Conservation (phyloP, 1,140 invertebrate genomes). For the Drosophila ohnishii region DNA sequence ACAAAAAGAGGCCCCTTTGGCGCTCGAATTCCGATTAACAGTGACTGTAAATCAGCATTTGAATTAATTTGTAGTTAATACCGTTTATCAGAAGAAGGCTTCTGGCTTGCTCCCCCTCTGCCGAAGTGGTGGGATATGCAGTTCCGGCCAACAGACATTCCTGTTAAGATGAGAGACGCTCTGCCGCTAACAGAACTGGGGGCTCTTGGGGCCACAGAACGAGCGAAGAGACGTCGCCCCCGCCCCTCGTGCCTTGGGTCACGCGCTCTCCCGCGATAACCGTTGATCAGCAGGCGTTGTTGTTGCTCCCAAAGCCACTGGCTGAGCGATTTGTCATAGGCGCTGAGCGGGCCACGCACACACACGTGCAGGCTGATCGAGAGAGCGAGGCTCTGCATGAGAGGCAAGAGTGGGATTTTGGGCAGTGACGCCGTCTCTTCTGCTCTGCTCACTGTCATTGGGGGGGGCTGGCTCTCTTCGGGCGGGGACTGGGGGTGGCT, state of each 20-base stretch:
- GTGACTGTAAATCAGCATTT: background rate
- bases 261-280: slow-evolving; percentile 37
- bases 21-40: background rate
- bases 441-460: background rate
- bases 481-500: slow-evolving; percentile 1
- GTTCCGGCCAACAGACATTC: background rate
- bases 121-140: background rate
- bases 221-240: slow-evolving; percentile 18
- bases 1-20: no score
- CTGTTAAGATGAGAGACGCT: slow-evolving; percentile 2
- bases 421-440: slow-evolving; percentile 4
- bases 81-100: background rate
- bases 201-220: background rate
- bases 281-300: slow-evolving; percentile 31
- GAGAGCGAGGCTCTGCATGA: slow-evolving; percentile 56
- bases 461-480: background rate
- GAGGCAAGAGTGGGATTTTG: slow-evolving; percentile 31
- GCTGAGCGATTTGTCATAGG: slow-evolving; percentile 62
- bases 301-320: slow-evolving; percentile 37
- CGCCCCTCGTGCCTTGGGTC: slow-evolving; percentile 53
- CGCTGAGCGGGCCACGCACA: slow-evolving; percentile 53
- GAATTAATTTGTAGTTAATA: background rate
- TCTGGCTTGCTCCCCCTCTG: background rate
- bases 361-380: slow-evolving; percentile 55
- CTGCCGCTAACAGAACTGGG: background rate